phyloP scores from a whole-genome alignment of 2,113 vertebrate species.

The Isichthys henryi region DNA sequence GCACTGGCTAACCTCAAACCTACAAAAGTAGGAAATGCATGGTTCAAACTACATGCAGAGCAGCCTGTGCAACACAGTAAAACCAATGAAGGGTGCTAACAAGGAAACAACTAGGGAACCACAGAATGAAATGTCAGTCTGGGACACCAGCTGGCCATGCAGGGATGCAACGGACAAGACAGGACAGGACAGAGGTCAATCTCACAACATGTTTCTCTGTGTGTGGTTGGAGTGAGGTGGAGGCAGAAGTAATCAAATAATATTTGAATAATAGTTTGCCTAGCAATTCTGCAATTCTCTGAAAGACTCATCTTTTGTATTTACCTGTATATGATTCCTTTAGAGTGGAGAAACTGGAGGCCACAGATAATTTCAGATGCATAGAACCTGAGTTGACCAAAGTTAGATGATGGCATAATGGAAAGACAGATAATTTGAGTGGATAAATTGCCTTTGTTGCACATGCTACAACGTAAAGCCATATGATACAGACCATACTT shows the following conservation, averaged over 20 bases:
- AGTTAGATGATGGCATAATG: neutral
- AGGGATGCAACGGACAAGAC: neutral
- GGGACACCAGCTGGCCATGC: neutral
- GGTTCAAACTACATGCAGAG: too few relatives aligned
- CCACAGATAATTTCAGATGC: slow-evolving; percentile 93
- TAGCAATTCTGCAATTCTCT: neutral
- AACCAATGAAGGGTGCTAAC: neutral
- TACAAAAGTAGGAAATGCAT: neutral
- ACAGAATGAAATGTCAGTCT: neutral
- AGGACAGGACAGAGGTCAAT: neutral
- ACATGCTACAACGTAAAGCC: neutral
- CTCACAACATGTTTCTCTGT: neutral
- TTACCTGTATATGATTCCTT: slow-evolving; percentile 89
- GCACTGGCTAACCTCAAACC: neutral
- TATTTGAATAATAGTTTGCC: neutral
- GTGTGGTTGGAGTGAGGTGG: neutral
- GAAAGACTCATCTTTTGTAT: slow-evolving; percentile 23
- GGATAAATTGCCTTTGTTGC: neutral
- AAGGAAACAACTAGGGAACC: neutral
- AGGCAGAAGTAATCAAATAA: neutral
- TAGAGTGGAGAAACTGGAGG: slow-evolving; percentile 86
- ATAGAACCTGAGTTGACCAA: slow-evolving; percentile 68
- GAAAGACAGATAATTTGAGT: neutral
- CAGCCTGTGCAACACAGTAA: neutral
- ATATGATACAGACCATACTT: slow-evolving; percentile 32